phyloP scores from a whole-genome alignment of 2,888 invertebrate species.

The Syritta pipiens region DNA sequence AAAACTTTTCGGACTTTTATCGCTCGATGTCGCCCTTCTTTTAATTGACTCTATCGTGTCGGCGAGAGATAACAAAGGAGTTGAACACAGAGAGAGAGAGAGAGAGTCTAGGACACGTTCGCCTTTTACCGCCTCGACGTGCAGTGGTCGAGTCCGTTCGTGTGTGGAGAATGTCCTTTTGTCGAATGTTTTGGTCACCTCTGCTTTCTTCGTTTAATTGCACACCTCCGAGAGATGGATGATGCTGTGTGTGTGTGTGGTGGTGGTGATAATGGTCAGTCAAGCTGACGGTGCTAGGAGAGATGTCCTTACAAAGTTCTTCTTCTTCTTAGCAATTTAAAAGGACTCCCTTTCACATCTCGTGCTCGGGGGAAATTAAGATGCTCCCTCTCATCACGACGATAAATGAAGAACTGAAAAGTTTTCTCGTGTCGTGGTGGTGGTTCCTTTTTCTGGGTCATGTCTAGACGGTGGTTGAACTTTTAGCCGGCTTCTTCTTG shows the following conservation, averaged over 20 bases:
- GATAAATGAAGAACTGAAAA: not conserved
- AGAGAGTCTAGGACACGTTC: constrained; percentile 41
- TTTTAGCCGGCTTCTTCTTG: no score
- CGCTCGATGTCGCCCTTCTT: constrained; percentile 61
- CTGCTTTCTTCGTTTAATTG: constrained; percentile 52
- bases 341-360: constrained; percentile 26
- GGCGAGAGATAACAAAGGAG: constrained; percentile 62
- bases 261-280: constrained; percentile 45
- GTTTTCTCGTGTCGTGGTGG: not conserved
- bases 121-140: constrained; percentile 19
- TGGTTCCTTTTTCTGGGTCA: not conserved
- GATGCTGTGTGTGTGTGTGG: constrained; percentile 22
- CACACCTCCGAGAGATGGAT: constrained; percentile 38
- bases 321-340: constrained; percentile 43
- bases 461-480: not conserved
- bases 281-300: constrained; percentile 11
- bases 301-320: constrained; percentile 1
- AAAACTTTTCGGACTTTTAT: constrained; percentile 69
- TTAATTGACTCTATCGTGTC: constrained; percentile 68
- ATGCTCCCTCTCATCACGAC: constrained; percentile 14
- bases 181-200: constrained; percentile 30
- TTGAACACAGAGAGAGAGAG: constrained; percentile 17
- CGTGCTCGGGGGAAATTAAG: constrained; percentile 52
- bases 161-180: constrained; percentile 48
- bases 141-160: no score